These are phyloP conservation scores for Ceyx erithaca DNA, from an alignment of 2,797 vertebrate genomes.

Conservation along the genomic window DNA sequence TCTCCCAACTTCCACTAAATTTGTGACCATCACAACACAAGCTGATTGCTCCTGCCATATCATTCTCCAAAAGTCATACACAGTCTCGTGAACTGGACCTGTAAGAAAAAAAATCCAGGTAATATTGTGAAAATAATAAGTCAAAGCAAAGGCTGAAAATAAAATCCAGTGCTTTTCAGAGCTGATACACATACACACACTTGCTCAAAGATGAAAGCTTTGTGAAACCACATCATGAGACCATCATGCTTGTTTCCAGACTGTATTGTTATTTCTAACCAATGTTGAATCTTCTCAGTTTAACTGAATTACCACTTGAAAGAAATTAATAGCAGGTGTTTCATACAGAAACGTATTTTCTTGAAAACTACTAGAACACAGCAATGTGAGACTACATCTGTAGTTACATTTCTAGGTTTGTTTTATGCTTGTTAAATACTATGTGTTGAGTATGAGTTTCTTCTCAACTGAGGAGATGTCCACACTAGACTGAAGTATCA, in stretches of 20 bases:
- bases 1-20: slow-evolving; percentile 98
- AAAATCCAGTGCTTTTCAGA: not conserved
- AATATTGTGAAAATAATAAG: not conserved
- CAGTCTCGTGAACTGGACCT: slow-evolving; percentile 99
- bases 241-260: not conserved
- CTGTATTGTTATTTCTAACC: not conserved
- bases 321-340: slow-evolving; percentile 16
- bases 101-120: slow-evolving; percentile 25
- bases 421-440: not conserved
- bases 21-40: slow-evolving; percentile 99
- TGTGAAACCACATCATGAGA: slow-evolving; percentile 4
- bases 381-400: not conserved
- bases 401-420: not conserved
- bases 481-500: not conserved
- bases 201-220: slow-evolving; percentile 15
- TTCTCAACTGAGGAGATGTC: not conserved
- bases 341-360: not conserved
- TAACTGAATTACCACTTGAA: slow-evolving; percentile 53
- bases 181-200: not conserved
- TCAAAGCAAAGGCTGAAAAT: not conserved
- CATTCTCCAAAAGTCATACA: slow-evolving; percentile 99
- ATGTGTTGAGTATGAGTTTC: not conserved
- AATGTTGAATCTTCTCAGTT: not conserved
- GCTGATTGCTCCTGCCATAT: slow-evolving; percentile 99
- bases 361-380: not conserved